A percentile compares a stretch with the other conserved stretches of the same genome.
Conservation (phyloP, 2,888 invertebrate species). For the Epistrophella euchroma region DNA sequence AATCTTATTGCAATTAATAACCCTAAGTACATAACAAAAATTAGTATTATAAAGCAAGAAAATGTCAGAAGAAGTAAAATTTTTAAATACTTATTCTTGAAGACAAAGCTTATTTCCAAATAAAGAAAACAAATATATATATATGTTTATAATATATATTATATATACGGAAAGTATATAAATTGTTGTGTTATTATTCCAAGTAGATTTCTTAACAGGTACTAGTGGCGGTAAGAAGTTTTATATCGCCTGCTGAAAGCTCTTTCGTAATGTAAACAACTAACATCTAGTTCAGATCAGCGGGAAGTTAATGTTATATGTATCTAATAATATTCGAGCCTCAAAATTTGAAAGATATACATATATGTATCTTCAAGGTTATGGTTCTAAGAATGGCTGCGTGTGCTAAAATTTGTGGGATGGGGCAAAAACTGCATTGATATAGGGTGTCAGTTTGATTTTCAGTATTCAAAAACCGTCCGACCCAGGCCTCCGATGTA, state of each 20-base stretch:
- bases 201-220: neutral
- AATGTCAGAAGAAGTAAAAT: slow-evolving; percentile 53
- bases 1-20: slow-evolving; percentile 71
- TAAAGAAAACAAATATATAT: slow-evolving; percentile 49
- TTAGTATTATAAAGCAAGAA: slow-evolving; percentile 66
- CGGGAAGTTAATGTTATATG: too few species aligned
- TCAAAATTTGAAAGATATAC: too few species aligned
- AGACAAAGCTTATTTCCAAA: slow-evolving; percentile 72
- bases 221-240: neutral
- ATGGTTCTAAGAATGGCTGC: too few species aligned
- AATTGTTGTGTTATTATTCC: neutral
- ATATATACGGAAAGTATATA: slow-evolving; percentile 52
- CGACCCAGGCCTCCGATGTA: too few species aligned
- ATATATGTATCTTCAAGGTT: too few species aligned
- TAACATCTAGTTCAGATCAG: too few species aligned
- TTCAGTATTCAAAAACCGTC: too few species aligned
- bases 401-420: too few species aligned
- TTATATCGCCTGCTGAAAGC: neutral
- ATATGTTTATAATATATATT: slow-evolving; percentile 35
- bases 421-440: too few species aligned
- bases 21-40: slow-evolving; percentile 67
- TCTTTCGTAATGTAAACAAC: too few species aligned
- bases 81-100: slow-evolving; percentile 65
- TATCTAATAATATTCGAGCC: too few species aligned
- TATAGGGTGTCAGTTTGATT: too few species aligned